phyloP scores from a whole-genome alignment of 1,140 invertebrate genomes.

The Hycleus phaleratus region DNA sequence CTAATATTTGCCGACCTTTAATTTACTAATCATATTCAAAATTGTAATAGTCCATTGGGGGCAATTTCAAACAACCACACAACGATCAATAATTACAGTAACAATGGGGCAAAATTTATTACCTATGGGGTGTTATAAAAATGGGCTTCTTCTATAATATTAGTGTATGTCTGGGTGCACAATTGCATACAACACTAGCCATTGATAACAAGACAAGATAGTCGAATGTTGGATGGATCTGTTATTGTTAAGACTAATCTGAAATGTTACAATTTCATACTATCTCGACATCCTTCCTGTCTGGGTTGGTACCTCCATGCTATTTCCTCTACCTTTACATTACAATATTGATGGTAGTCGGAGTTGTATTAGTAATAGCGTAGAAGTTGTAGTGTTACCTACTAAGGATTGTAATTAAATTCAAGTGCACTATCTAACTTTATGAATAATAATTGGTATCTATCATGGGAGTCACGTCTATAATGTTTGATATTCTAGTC shows the following conservation, averaged over 20 bases:
- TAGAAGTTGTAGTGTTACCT: neutral
- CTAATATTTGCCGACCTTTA: too few relatives aligned
- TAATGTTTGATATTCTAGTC: slow-evolving; percentile 19
- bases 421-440: slow-evolving; percentile 19
- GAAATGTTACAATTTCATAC: slow-evolving; percentile 12
- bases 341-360: slow-evolving; percentile 2
- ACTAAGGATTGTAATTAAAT: slow-evolving; percentile 18
- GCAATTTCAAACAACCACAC: too few relatives aligned
- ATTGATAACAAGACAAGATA: slow-evolving; percentile 3
- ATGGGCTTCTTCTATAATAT: too few relatives aligned
- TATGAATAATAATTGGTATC: slow-evolving; percentile 24
- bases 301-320: neutral
- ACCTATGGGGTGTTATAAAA: too few relatives aligned
- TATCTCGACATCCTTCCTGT: slow-evolving; percentile 11
- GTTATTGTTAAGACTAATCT: neutral
- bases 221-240: neutral
- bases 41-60: too few relatives aligned
- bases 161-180: too few relatives aligned
- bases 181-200: neutral
- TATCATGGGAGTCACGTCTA: slow-evolving; percentile 12
- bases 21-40: too few relatives aligned
- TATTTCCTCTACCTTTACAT: slow-evolving; percentile 11
- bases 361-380: too few relatives aligned
- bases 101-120: neutral
- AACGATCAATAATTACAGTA: too few relatives aligned